Conservation (phyloP, 2,113 vertebrate genomes). For the Cebus imitator region DNA sequence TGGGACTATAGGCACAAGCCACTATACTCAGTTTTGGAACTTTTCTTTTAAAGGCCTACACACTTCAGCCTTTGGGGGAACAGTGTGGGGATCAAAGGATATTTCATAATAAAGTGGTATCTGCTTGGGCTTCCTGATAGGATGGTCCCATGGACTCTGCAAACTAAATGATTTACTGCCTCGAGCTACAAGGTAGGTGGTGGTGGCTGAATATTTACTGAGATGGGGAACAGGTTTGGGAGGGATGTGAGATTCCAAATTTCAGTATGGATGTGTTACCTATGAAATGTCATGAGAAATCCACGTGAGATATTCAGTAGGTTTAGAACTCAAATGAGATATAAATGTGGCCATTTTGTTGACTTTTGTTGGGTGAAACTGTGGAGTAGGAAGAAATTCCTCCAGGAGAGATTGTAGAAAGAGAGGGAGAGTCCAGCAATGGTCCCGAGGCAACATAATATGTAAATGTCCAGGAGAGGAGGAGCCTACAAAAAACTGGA, state of each 20-base stretch:
- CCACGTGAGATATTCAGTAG: not conserved
- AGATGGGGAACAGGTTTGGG: not conserved
- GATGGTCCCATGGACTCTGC: not conserved
- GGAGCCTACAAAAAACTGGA: not conserved
- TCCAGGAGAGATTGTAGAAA: not conserved
- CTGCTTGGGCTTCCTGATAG: not conserved
- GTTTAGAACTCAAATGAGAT: not conserved
- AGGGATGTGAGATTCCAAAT: not conserved
- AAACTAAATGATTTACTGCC: not conserved
- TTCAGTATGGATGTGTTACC: not conserved
- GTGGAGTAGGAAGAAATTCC: not conserved
- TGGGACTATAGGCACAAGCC: not conserved
- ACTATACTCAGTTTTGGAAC: not conserved
- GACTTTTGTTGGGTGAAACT: not conserved
- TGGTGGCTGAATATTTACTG: not conserved
- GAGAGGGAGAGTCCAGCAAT: not conserved
- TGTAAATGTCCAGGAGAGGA: not conserved
- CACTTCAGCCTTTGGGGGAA: not conserved
- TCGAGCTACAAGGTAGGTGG: not conserved
- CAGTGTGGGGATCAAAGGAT: not conserved
- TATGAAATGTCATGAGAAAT: not conserved
- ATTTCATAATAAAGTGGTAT: not conserved
- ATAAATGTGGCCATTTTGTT: not conserved
- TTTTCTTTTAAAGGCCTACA: conserved; percentile 1
- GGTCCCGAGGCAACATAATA: not conserved